Evolutionary conservation across 2,888 invertebrate species (phyloP), one percentile per base, ranked within the genome.

Genomic region (Eumacrocentrus americanus): DNA sequence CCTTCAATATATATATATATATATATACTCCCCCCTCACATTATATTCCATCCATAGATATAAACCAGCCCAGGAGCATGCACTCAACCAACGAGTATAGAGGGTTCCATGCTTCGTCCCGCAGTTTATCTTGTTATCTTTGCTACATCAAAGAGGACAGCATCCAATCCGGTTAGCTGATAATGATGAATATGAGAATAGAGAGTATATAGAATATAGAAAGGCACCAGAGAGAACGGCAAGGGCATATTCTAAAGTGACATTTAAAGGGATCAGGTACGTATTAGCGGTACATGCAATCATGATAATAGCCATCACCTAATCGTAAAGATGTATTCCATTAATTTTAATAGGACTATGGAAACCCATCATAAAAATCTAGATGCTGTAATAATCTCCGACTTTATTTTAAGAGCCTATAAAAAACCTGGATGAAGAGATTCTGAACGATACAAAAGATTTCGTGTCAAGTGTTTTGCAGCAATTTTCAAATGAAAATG

Each of bases 111-210:
- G 56, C 50, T 55, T 37, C 61, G 61, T 64, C 61, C 64, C 64
- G 62, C 64, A 65, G 61, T 66, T 65, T 66, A 66, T 65, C 64
- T 65, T 65, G 66, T 66, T 66, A 66, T 63, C 56, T 55, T 60
- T 61, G 65, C 57, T 40, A 65, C 66, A 66, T 66, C 66, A 66
- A 66, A 66, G 65, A 61, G 64, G 58, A 53, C 51, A 23, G 25
- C 16, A 14, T 66, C 63, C 58, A 60, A 63, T 66, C 64, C 62
- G 59, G 48, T 50, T 50, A 61, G 53, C 57, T 62, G 64, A 64
- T 64, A 63, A 66, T 66, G 61, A 60, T 65, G 62, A 66, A 64
- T 64, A 61, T 62, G 64, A 64, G 63, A 63, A 66, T 66, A 62
- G 58, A 63, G 62, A 66, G 47, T 34, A 16, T 50, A 55, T 48